Conservation (phyloP, 2,888 invertebrate species). For the Xestia rhomboidea region DNA sequence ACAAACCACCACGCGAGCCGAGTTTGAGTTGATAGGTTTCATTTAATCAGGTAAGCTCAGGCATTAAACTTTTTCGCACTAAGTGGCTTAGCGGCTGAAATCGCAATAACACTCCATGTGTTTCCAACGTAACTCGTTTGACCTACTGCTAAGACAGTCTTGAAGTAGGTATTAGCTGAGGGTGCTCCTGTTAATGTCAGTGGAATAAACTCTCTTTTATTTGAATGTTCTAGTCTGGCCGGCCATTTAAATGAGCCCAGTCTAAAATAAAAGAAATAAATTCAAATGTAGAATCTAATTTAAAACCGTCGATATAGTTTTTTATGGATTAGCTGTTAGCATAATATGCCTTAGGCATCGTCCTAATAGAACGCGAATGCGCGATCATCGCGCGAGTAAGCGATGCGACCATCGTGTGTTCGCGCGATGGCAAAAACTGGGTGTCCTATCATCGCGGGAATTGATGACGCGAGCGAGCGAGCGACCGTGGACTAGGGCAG, state of each 20-base stretch:
- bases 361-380: too few relatives aligned
- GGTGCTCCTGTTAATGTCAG: constrained; percentile 58
- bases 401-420: too few relatives aligned
- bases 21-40: background rate
- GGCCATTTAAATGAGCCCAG: background rate
- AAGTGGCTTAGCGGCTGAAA: background rate
- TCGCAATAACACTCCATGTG: constrained; percentile 58
- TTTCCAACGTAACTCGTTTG: constrained; percentile 68
- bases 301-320: too few relatives aligned
- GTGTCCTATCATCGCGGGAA: too few relatives aligned
- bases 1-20: background rate
- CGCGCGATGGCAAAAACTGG: too few relatives aligned
- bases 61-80: background rate
- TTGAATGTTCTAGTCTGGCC: background rate
- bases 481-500: too few relatives aligned
- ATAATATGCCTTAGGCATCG: too few relatives aligned
- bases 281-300: background rate
- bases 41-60: background rate
- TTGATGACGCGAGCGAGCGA: too few relatives aligned
- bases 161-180: constrained; percentile 70
- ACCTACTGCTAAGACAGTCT: constrained; percentile 70
- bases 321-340: too few relatives aligned
- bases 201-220: constrained; percentile 55
- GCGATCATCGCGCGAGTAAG: too few relatives aligned
- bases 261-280: background rate